Evolutionary conservation across 1,140 invertebrate species (phyloP).

Genomic region (Holcopasites calliopsidis): DNA sequence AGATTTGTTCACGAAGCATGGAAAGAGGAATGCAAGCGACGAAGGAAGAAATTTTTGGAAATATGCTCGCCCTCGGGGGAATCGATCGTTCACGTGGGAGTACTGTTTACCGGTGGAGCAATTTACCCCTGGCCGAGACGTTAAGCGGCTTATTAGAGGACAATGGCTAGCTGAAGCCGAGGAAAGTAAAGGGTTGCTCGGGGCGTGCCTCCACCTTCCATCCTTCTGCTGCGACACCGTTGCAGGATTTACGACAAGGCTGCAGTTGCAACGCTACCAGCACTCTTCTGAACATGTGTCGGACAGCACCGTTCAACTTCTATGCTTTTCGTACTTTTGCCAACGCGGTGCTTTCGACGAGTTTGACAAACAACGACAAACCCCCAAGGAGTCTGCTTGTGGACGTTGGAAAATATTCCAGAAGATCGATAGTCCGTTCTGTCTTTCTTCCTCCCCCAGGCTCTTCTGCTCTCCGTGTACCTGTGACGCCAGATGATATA

Average conservation of each 20-base stretch:
- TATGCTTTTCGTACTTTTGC: conserved; percentile 5
- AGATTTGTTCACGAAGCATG: too few species aligned
- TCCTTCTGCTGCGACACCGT: conserved; percentile 41
- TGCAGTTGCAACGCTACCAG: conserved; percentile 5
- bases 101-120: conserved; percentile 68
- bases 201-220: conserved; percentile 47
- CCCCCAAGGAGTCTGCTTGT: conserved; percentile 19
- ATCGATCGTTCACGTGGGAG: conserved; percentile 56
- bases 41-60: neutral
- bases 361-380: conserved; percentile 59
- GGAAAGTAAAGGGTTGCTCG: conserved; percentile 57
- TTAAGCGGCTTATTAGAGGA: conserved; percentile 73
- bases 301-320: conserved; percentile 36
- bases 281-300: conserved; percentile 55
- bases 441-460: neutral
- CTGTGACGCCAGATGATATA: conserved; percentile 28
- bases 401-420: conserved; percentile 7
- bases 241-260: conserved; percentile 66
- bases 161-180: conserved; percentile 53
- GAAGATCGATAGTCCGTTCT: conserved; percentile 53
- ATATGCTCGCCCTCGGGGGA: conserved; percentile 6
- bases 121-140: conserved; percentile 67
- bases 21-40: neutral
- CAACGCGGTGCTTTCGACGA: conserved; percentile 38
- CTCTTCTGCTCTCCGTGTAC: too few species aligned